A percentile compares a stretch with the other conserved stretches of the same genome.
Evolutionary conservation across 2,797 vertebrate species (phyloP).

Genomic region (Onychomys torridus): DNA sequence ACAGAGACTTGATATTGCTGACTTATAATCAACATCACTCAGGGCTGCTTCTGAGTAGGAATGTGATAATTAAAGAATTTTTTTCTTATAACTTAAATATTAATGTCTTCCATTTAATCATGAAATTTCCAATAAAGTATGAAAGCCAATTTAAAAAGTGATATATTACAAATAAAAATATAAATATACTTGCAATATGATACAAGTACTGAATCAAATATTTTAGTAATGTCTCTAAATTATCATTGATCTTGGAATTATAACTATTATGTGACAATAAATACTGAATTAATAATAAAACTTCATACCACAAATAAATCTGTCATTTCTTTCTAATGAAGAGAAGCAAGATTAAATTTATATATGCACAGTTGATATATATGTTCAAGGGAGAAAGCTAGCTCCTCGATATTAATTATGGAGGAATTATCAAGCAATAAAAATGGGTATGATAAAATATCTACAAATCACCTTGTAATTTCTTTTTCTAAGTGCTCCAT

Average conservation of each 20-base stretch:
- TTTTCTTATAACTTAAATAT: constrained; percentile 66
- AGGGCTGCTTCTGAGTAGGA: constrained; percentile 58
- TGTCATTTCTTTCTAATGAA: constrained; percentile 49
- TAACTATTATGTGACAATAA: constrained; percentile 72
- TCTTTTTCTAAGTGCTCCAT: neutral
- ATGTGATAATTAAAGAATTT: constrained; percentile 70
- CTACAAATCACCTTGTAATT: constrained; percentile 30
- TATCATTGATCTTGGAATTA: constrained; percentile 68
- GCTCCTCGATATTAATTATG: constrained; percentile 31
- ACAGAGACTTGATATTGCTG: constrained; percentile 55
- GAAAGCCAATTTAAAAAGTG: constrained; percentile 22
- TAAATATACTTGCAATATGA: constrained; percentile 58
- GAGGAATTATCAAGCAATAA: constrained; percentile 59
- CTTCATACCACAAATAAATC: constrained; percentile 59
- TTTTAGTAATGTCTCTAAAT: constrained; percentile 78
- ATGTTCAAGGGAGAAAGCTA: constrained; percentile 37
- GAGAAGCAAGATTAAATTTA: constrained; percentile 65
- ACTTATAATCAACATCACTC: constrained; percentile 77
- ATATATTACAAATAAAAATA: constrained; percentile 53
- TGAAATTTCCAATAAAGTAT: constrained; percentile 59
- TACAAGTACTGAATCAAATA: constrained; percentile 80
- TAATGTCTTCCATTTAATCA: constrained; percentile 23
- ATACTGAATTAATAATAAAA: constrained; percentile 74
- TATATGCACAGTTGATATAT: neutral
- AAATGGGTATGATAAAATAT: constrained; percentile 45